phyloP scores from a whole-genome alignment of 2,888 invertebrate genomes.

The Fragum fragum region DNA sequence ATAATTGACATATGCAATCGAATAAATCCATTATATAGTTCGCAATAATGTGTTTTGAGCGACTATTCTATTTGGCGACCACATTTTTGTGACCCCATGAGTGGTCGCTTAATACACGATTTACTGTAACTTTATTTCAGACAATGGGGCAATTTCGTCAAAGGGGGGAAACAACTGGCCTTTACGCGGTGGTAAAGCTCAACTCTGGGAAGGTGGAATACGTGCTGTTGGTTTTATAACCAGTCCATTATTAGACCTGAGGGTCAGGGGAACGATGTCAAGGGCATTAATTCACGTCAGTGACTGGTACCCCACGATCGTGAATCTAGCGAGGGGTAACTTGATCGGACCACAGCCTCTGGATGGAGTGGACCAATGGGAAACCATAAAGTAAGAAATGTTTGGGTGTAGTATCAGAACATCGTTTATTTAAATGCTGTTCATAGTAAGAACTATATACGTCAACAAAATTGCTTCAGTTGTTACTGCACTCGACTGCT shows the following conservation, averaged over 20 bases:
- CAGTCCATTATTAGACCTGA: slow-evolving; percentile 65
- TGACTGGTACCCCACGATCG: slow-evolving; percentile 85
- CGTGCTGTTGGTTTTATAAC: slow-evolving; percentile 84
- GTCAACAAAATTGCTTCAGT: no score
- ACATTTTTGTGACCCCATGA: no score
- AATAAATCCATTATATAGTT: no score
- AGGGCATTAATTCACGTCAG: slow-evolving; percentile 83
- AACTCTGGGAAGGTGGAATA: slow-evolving; percentile 85
- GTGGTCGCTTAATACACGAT: no score
- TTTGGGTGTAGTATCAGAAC: no score
- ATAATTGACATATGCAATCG: no score
- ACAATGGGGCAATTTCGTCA: slow-evolving; percentile 85
- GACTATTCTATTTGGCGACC: no score
- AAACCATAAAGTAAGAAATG: slow-evolving; percentile 77
- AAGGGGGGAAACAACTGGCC: slow-evolving; percentile 86
- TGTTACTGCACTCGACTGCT: no score
- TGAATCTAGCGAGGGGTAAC: slow-evolving; percentile 78
- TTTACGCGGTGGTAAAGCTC: slow-evolving; percentile 83
- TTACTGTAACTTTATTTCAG: no score
- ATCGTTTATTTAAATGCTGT: no score
- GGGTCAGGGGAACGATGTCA: slow-evolving; percentile 57
- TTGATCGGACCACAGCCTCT: slow-evolving; percentile 78
- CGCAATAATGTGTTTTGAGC: no score
- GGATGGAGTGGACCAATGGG: slow-evolving; percentile 84
- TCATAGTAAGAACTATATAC: no score